A percentile compares a stretch with the other conserved stretches of the same genome.
phyloP scores from a whole-genome alignment of 1,140 invertebrate species.

The Protaetia brevitarsis region DNA sequence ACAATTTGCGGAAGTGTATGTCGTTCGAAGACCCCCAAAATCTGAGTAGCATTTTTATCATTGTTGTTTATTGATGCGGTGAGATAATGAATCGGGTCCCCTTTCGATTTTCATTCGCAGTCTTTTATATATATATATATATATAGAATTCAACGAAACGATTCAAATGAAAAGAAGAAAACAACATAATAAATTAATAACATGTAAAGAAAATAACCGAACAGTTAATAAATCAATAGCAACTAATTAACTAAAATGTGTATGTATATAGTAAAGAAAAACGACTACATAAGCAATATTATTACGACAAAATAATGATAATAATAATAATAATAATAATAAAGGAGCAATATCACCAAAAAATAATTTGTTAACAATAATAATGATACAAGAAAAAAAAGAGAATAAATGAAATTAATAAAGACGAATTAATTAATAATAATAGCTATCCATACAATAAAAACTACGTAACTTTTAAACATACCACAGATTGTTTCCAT shows the following conservation, averaged over 20 bases:
- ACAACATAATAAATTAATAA: neutral
- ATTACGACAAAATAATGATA: no score
- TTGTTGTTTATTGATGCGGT: neutral
- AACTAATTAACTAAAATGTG: neutral
- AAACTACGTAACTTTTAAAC: constrained; percentile 11
- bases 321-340: neutral
- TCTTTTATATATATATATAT: neutral
- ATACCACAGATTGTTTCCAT: constrained; percentile 2
- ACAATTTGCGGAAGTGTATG: constrained; percentile 6
- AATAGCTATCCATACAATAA: constrained; percentile 1
- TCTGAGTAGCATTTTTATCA: no score
- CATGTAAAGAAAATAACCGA: neutral
- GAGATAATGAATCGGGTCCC: neutral
- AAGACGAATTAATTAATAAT: neutral
- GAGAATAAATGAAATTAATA: neutral
- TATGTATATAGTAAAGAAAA: no score
- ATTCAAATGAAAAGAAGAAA: neutral
- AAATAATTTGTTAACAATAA: constrained; percentile 2
- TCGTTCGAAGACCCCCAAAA: neutral
- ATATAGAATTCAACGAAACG: no score
- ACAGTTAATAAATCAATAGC: constrained; percentile 7
- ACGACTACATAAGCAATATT: no score
- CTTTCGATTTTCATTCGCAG: neutral
- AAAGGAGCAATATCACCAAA: neutral
- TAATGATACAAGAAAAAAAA: constrained; percentile 5